phyloP scores from a whole-genome alignment of 1,140 invertebrate genomes.

The Oedothorax gibbosus region DNA sequence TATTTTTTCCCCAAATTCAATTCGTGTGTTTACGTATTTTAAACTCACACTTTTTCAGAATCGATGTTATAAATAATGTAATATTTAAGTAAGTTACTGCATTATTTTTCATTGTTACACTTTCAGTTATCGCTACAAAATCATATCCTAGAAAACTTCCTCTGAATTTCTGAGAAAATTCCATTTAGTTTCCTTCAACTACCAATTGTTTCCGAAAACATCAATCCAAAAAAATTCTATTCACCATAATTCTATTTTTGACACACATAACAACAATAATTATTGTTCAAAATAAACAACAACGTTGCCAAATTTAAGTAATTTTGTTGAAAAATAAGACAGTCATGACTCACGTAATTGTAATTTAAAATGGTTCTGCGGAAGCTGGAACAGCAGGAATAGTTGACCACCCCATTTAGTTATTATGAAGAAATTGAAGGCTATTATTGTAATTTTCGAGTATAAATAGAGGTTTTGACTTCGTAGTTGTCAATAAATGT shows the following conservation, averaged over 20 bases:
- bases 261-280: not conserved
- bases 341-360: not conserved
- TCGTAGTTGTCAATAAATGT: too few relatives aligned
- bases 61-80: too few relatives aligned
- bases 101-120: too few relatives aligned
- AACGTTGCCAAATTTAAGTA: conserved; percentile 24
- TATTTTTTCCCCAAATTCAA: too few relatives aligned
- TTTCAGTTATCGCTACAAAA: too few relatives aligned
- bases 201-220: not conserved
- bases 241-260: conserved; percentile 18
- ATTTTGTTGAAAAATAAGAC: conserved; percentile 18
- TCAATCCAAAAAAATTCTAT: not conserved
- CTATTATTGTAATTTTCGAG: too few relatives aligned
- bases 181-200: conserved; percentile 4
- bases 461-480: too few relatives aligned
- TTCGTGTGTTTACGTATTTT: too few relatives aligned
- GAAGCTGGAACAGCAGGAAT: not conserved
- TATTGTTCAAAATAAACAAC: conserved; percentile 22
- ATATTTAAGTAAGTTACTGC: too few relatives aligned
- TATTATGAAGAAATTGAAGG: too few relatives aligned
- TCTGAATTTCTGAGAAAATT: not conserved
- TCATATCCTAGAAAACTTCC: too few relatives aligned
- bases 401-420: not conserved
- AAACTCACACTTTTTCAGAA: too few relatives aligned
- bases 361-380: not conserved